phyloP scores from a whole-genome alignment of 2,888 invertebrate species.

The Lasioglossum pauxillum region DNA sequence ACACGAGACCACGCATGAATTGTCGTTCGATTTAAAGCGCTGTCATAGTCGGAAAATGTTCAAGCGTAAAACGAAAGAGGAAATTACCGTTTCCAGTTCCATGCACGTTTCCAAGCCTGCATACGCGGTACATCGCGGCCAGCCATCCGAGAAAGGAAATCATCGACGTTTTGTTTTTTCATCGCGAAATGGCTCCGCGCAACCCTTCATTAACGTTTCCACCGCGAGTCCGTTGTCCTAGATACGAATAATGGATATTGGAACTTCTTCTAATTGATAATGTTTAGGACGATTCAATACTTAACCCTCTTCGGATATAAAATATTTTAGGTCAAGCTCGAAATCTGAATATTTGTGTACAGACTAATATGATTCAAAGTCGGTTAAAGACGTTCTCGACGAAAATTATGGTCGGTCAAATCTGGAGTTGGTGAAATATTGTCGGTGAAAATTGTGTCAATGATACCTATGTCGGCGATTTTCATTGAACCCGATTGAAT shows the following conservation, averaged over 20 bases:
- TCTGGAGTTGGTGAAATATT: no score
- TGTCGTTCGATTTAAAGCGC: constrained; percentile 70
- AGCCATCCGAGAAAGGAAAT: constrained; percentile 59
- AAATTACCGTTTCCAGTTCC: constrained; percentile 70
- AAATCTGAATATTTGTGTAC: no score
- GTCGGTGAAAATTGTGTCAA: no score
- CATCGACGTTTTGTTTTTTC: constrained; percentile 50
- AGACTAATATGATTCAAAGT: no score
- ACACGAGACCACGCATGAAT: constrained; percentile 52
- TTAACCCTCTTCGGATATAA: no score
- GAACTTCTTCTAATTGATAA: not conserved
- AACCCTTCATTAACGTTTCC: constrained; percentile 34
- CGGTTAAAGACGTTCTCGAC: no score
- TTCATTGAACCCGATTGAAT: not conserved
- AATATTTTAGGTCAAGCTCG: no score
- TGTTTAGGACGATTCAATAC: no score
- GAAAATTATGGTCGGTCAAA: no score
- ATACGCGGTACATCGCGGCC: constrained; percentile 48
- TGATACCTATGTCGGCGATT: no score
- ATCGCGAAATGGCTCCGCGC: constrained; percentile 46
- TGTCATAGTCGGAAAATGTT: constrained; percentile 69
- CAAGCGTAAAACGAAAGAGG: constrained; percentile 70
- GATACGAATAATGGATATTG: constrained; percentile 5
- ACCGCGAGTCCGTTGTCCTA: not conserved
- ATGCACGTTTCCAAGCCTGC: constrained; percentile 49